Percentiles rank a stretch among this genome's conserved stretches.
Evolutionary conservation across 2,797 vertebrate genomes (phyloP).

Genomic region (Vultur gryphus): DNA sequence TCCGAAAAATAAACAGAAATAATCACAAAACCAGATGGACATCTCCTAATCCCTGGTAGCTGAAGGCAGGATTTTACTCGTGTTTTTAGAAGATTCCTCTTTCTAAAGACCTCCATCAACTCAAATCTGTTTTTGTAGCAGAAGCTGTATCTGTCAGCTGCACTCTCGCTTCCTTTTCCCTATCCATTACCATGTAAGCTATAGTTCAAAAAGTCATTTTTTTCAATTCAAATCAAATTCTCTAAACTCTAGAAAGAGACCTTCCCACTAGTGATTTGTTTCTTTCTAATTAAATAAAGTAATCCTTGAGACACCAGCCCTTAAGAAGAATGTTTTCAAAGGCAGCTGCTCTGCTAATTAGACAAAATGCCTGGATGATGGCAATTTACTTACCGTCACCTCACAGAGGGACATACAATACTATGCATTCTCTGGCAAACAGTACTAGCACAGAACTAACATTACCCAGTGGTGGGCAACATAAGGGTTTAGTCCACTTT

Average conservation of each 20-base stretch:
- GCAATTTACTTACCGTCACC: neutral
- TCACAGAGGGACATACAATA: neutral
- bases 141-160: neutral
- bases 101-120: neutral
- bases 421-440: neutral
- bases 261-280: neutral
- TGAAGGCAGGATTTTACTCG: slow-evolving; percentile 5
- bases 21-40: slow-evolving; percentile 60
- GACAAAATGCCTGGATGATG: neutral
- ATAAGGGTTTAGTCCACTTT: neutral
- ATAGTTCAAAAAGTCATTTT: neutral
- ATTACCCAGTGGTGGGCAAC: neutral
- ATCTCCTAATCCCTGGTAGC: slow-evolving; percentile 37
- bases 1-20: slow-evolving; percentile 40
- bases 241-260: neutral
- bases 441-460: neutral
- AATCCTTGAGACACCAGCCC: slow-evolving; percentile 13
- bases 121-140: neutral
- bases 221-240: neutral
- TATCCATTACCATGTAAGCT: neutral
- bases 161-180: neutral
- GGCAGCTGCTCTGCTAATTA: slow-evolving; percentile 34
- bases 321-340: slow-evolving; percentile 31
- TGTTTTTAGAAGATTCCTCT: slow-evolving; percentile 27
- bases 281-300: slow-evolving; percentile 27